These are phyloP conservation scores for Lasiommata megera DNA, from an alignment of 2,888 invertebrate species.

Conservation along the genomic window DNA sequence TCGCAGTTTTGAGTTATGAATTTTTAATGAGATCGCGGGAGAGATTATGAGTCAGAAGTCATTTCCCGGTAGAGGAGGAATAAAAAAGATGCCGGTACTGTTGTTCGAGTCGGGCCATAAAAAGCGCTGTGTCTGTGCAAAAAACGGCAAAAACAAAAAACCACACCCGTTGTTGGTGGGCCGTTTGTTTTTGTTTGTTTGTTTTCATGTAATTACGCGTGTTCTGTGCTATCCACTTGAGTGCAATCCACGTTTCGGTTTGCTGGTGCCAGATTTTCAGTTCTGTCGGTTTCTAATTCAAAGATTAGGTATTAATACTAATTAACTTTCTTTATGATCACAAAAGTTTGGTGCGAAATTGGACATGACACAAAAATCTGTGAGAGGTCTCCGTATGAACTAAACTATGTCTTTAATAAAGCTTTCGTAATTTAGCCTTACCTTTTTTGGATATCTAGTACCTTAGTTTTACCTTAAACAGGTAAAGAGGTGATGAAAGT, in stretches of 20 bases:
- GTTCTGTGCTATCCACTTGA: too few species aligned
- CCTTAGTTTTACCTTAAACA: too few species aligned
- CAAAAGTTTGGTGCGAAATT: too few species aligned
- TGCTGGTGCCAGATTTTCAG: conserved; percentile 43
- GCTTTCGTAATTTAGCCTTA: too few species aligned
- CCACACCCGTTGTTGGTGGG: conserved; percentile 17
- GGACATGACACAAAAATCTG: too few species aligned
- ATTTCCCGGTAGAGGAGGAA: conserved; percentile 77
- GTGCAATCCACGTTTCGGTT: conserved; percentile 46
- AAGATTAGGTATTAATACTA: too few species aligned
- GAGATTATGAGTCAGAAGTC: conserved; percentile 83
- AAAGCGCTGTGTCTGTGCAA: conserved; percentile 34
- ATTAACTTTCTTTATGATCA: too few species aligned
- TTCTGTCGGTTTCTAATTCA: conserved; percentile 57
- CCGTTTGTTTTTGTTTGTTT: conserved; percentile 30
- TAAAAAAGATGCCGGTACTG: conserved; percentile 65
- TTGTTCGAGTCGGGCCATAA: conserved; percentile 59
- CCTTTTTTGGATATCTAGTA: too few species aligned
- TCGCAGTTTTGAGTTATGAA: conserved; percentile 82
- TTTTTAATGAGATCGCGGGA: conserved; percentile 83
- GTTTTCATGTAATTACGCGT: conserved; percentile 34
- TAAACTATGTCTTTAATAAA: too few species aligned
- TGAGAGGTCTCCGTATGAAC: too few species aligned
- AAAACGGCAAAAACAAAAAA: conserved; percentile 14
- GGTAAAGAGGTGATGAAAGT: too few species aligned